A percentile compares a stretch with the other conserved stretches of the same genome.
These are phyloP conservation scores for Brachionichthys hirsutus DNA, from an alignment of 2,113 vertebrate genomes.

Conservation along the genomic window DNA sequence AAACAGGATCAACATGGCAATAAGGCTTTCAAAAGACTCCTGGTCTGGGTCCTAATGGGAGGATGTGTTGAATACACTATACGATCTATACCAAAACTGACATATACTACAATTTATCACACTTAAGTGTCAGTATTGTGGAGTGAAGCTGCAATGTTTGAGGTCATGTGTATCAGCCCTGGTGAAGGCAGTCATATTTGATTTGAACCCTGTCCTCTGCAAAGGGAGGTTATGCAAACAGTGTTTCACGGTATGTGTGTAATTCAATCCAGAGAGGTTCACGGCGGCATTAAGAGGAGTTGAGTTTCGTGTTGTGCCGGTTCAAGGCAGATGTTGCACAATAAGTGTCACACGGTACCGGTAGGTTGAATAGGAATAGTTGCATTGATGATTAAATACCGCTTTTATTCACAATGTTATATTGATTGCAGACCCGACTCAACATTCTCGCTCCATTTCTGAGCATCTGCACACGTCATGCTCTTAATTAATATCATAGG, in stretches of 20 bases:
- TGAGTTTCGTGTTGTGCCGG: conserved; percentile 4
- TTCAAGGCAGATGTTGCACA: neutral
- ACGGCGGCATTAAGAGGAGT: conserved; percentile 10
- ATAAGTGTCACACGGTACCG: too few species aligned
- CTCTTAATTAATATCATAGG: too few species aligned
- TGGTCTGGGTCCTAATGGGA: conserved; percentile 7
- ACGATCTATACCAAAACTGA: neutral
- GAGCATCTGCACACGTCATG: too few species aligned
- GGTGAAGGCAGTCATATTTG: conserved; percentile 25
- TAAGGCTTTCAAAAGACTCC: neutral
- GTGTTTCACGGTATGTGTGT: conserved; percentile 1
- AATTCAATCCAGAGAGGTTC: conserved; percentile 19
- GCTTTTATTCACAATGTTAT: too few species aligned
- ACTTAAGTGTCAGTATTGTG: neutral
- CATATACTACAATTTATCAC: conserved; percentile 6
- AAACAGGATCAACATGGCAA: conserved; percentile 4
- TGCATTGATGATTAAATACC: too few species aligned
- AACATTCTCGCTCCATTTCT: too few species aligned
- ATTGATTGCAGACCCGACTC: too few species aligned
- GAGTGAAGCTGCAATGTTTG: conserved; percentile 8
- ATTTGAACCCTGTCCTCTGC: conserved; percentile 18
- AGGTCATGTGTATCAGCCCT: conserved; percentile 14
- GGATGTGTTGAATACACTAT: conserved; percentile 4
- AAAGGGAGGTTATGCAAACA: conserved; percentile 19
- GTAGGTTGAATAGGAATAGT: too few species aligned